These are phyloP conservation scores for Parotocinclus haroldoi DNA, from an alignment of 2,797 vertebrate species.

Conservation along the genomic window DNA sequence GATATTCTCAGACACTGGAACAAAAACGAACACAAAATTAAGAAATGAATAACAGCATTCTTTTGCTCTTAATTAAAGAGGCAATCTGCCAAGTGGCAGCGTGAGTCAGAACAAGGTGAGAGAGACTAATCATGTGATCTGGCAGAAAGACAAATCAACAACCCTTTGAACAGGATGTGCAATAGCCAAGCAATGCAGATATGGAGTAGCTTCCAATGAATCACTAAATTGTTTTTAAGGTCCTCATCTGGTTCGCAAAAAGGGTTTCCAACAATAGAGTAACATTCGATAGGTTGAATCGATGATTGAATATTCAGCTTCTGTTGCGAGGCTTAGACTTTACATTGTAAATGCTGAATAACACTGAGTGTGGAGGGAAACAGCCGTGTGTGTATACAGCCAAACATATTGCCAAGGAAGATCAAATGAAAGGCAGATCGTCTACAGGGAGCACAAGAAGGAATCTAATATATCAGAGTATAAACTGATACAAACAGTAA, in stretches of 20 bases:
- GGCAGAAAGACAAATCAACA: slow-evolving; percentile 55
- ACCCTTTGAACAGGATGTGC: slow-evolving; percentile 43
- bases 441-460: slow-evolving; percentile 55
- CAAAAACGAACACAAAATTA: too few relatives aligned
- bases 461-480: slow-evolving; percentile 62
- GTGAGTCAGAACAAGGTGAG: slow-evolving; percentile 12
- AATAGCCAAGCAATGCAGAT: slow-evolving; percentile 20
- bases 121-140: slow-evolving; percentile 47
- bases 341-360: neutral
- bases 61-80: slow-evolving; percentile 46
- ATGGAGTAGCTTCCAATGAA: neutral
- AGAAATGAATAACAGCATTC: neutral
- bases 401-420: neutral
- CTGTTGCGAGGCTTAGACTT: slow-evolving; percentile 52
- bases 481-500: slow-evolving; percentile 54
- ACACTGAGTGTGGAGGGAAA: neutral
- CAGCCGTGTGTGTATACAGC: slow-evolving; percentile 6
- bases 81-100: slow-evolving; percentile 35
- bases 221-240: too few relatives aligned
- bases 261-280: slow-evolving; percentile 53
- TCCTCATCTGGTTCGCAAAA: neutral
- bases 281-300: slow-evolving; percentile 59
- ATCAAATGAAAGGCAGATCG: slow-evolving; percentile 39
- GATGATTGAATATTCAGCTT: slow-evolving; percentile 61
- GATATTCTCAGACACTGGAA: too few relatives aligned